Conservation (phyloP, 2,797 vertebrate species). For the Apodemus agrarius region DNA sequence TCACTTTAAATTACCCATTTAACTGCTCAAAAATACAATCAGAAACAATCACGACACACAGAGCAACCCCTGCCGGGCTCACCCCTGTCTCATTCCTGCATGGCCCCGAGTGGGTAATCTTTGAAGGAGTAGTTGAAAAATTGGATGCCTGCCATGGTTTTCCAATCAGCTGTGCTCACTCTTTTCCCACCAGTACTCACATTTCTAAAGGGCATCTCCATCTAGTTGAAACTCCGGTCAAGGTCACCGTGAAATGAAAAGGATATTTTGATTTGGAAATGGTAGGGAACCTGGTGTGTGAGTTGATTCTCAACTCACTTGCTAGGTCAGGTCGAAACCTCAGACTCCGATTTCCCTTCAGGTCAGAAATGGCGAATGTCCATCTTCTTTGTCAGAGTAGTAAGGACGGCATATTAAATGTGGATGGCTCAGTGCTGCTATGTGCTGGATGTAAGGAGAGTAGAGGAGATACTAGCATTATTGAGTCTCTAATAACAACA, state of each 20-base stretch:
- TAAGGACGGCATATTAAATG: background rate
- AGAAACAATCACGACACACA: rapidly evolving
- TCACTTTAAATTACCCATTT: background rate
- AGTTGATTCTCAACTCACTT: background rate
- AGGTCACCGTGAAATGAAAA: conserved; percentile 52
- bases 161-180: background rate
- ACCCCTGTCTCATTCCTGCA: background rate
- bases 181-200: background rate
- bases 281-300: background rate
- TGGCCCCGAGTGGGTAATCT: background rate
- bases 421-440: background rate
- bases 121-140: background rate
- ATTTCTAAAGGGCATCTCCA: background rate
- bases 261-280: conserved; percentile 33
- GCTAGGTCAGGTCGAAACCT: background rate
- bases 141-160: background rate
- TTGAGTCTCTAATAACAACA: background rate
- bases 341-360: background rate
- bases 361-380: background rate
- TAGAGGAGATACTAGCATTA: background rate
- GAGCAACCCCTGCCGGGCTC: background rate
- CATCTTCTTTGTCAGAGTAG: background rate
- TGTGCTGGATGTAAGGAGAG: background rate
- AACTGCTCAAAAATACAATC: background rate
- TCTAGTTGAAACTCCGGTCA: conserved; percentile 11